phyloP scores from a whole-genome alignment of 2,113 vertebrate genomes.

The Salvelinus sp. region DNA sequence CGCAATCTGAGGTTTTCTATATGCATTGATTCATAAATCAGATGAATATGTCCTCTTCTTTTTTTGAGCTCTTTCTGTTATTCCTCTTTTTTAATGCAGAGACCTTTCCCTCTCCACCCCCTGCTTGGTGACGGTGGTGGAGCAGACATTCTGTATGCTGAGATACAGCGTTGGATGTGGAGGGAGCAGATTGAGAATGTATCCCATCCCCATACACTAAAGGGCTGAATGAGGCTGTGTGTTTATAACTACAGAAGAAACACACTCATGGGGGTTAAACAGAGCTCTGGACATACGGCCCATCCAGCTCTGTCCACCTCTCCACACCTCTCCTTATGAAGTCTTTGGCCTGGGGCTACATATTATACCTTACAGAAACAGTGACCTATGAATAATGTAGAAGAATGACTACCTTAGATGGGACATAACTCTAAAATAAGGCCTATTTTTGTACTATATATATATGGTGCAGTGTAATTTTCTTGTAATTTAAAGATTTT shows the following conservation, averaged over 20 bases:
- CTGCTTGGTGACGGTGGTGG: not conserved
- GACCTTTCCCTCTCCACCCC: conserved; percentile 5
- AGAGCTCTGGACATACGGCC: conserved; percentile 33
- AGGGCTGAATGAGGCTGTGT: conserved; percentile 67
- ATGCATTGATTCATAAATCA: conserved; percentile 43
- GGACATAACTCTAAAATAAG: conserved; percentile 75
- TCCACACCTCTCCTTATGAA: conserved; percentile 41
- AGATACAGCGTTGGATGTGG: conserved; percentile 45
- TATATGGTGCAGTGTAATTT: conserved; percentile 92
- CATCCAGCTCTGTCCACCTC: conserved; percentile 32
- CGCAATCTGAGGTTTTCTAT: conserved; percentile 2
- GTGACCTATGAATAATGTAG: conserved; percentile 67
- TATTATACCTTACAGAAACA: conserved; percentile 65
- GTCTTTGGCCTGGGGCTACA: conserved; percentile 60
- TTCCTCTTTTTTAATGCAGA: conserved; percentile 31
- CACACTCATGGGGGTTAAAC: conserved; percentile 43
- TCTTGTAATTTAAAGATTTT: conserved; percentile 93
- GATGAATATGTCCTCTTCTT: conserved; percentile 17
- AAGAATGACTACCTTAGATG: conserved; percentile 69
- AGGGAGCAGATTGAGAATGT: conserved; percentile 62
- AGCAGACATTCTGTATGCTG: conserved; percentile 42
- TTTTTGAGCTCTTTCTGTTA: conserved; percentile 36
- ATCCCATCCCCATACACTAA: conserved; percentile 64
- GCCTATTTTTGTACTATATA: conserved; percentile 96
- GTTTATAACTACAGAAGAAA: conserved; percentile 39